Evolutionary conservation across 2,797 vertebrate genomes (phyloP), one percentile per base, ranked within the genome.

Genomic region (Numenius phaeopus): DNA sequence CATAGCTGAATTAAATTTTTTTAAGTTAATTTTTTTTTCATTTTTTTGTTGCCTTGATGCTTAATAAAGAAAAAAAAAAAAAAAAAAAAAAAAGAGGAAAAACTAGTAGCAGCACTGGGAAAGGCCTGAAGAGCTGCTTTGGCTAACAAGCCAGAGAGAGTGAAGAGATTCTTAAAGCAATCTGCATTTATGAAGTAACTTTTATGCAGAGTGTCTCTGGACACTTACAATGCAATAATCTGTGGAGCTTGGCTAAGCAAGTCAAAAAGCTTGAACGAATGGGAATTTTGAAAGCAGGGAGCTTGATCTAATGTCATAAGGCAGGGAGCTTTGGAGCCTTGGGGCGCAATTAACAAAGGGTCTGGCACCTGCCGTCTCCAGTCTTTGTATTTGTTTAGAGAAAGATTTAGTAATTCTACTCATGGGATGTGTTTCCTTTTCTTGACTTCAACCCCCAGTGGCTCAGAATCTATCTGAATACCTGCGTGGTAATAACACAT

Each of bases 261-360:
- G 39, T 58, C 42, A 54, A 79, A 86, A 78, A 83, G 12, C 73
- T 81, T 86, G 46, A 66, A 88, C 67, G 58, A 86, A 89, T 23
- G 27, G 87, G 65, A 72, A 64, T 86, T 95, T 54, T 79, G 58
- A 79, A 93, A 84, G 55, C 55, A 61, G 70, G 49, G 72, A 83
- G 30, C 50, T 90, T 95, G 95, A 83, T 94, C 58, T 95, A 71
- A 96, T 95, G 72, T 95, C 72, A 24, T 72, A 84, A 95, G 95
- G 91, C 92, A 95, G 72, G 55, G 61, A 91, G 58, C 19, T 90
- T 80, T 62, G 57, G 55, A 87, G 87, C 95, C 90, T 92, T 94
- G 76, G 88, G 93, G 69, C 72, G 59, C 91, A 92, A 80, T 95
- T 94, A 93, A 93, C 76, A 89, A 72, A 93, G 59, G 73, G 4